Conservation (phyloP, 2,797 vertebrate genomes). For the Channa striata region DNA sequence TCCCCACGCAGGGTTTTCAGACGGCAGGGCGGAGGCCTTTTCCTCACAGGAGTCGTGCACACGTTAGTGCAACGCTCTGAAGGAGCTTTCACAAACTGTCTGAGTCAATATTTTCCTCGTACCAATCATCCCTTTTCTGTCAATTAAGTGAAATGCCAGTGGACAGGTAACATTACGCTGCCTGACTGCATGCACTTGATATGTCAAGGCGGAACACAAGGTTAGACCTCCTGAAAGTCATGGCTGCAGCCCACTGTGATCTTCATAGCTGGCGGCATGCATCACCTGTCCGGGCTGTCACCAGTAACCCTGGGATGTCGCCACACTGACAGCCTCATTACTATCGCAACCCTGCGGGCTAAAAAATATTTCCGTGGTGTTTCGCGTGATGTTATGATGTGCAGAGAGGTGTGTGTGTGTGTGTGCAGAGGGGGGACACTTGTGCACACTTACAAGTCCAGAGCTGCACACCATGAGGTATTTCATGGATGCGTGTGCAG, state of each 20-base stretch:
- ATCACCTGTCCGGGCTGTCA: slow-evolving; percentile 77
- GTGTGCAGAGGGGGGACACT: neutral
- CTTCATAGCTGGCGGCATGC: slow-evolving; percentile 57
- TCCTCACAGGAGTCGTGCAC: neutral
- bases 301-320: slow-evolving; percentile 63
- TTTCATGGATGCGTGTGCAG: slow-evolving; percentile 28
- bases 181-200: slow-evolving; percentile 33
- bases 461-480: slow-evolving; percentile 26
- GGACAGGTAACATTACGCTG: slow-evolving; percentile 33
- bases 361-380: slow-evolving; percentile 68
- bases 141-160: slow-evolving; percentile 26
- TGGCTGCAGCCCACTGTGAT: slow-evolving; percentile 57
- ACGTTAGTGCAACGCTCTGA: neutral
- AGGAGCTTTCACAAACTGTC: neutral
- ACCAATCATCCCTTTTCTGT: slow-evolving; percentile 4
- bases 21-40: slow-evolving; percentile 4
- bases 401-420: too few species aligned
- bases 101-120: slow-evolving; percentile 4
- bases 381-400: slow-evolving; percentile 46
- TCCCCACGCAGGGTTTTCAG: slow-evolving; percentile 13
- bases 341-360: slow-evolving; percentile 62
- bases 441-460: slow-evolving; percentile 47
- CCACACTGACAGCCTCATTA: slow-evolving; percentile 76
- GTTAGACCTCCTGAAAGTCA: slow-evolving; percentile 65
- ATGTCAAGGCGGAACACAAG: slow-evolving; percentile 60